phyloP scores from a whole-genome alignment of 64 coral and sea anemone genomes.

The Dendronephthya gigantea region DNA sequence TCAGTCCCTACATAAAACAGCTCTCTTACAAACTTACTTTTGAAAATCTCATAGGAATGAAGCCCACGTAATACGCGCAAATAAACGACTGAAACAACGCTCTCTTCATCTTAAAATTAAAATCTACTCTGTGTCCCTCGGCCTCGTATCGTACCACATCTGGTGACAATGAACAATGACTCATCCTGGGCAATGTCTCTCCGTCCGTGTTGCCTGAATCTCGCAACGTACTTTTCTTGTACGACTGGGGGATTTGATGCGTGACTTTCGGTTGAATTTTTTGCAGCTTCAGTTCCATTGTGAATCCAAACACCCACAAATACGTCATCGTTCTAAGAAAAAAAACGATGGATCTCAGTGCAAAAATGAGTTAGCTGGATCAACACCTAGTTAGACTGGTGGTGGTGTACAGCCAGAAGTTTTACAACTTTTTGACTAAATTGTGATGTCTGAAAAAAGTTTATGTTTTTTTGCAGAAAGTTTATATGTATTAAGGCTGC shows the following conservation, averaged over 20 bases:
- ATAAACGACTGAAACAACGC: constrained; percentile 84
- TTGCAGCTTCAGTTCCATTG: constrained; percentile 15
- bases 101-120: constrained; percentile 90
- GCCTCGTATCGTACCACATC: constrained; percentile 86
- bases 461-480: too few relatives aligned
- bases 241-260: not conserved
- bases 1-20: too few relatives aligned
- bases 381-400: too few relatives aligned
- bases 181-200: not conserved
- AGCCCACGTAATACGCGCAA: constrained; percentile 86
- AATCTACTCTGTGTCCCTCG: constrained; percentile 83
- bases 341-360: not conserved
- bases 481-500: too few relatives aligned
- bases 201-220: not conserved
- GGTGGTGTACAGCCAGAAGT: too few relatives aligned
- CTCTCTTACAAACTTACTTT: constrained; percentile 41
- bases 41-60: constrained; percentile 98
- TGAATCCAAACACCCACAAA: constrained; percentile 9
- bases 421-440: too few relatives aligned
- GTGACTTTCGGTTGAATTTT: not conserved
- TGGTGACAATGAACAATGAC: constrained; percentile 59
- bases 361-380: too few relatives aligned
- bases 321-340: not conserved
- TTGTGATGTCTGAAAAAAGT: too few relatives aligned
- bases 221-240: not conserved